Base-by-base conservation (phyloP, 2,797 vertebrate species). In the Sebastes matsubarae region DNA sequence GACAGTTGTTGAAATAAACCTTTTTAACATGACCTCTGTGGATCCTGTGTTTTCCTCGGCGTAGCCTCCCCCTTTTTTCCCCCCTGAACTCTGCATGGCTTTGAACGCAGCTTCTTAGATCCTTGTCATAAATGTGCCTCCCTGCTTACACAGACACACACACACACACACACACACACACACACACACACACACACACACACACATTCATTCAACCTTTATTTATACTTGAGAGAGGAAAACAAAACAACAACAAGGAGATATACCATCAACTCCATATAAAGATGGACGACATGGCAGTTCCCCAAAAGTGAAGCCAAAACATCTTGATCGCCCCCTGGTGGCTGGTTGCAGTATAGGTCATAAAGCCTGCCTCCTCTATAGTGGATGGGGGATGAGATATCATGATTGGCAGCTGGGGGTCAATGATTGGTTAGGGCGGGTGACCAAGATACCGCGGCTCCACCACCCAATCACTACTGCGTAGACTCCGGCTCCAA, bases 1-100 rank as follows among this genome's bases (percentile, higher is more conserved):
- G 91, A 94, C 96, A 95, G 94, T 96, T 96, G 96, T 97, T 96
- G 95, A 98, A 98, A 98, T 97, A 98, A 98, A 97, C 95, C 96
- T 97, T 97, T 93, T 96, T 96, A 97, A 97, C 97, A 97, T 95
- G 93, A 95, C 68, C 81, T 72, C 60, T 75, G 18, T 87, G 82
- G 79, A 87, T 80, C 87, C 89, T 78, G 94, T 86, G 92, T 94
- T 75, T 92, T 94, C 92, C 87, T 87, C 85, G 14, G 78, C 59
- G 75, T 54, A 4, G 72, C 50, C 75, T 54, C 80, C 55, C 32
- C 24, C 20, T 18, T 13, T 52, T 25, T 20, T 3, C 20, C 87
- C 88, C 72, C 66, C 32, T 64, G 27, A 75, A 42, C 75, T 66
- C 78, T 91, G 93, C 91, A 94, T 92, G 93, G 92, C 93, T 89